Conservation (phyloP, 2,113 vertebrate genomes). For the Sula dactylatra region DNA sequence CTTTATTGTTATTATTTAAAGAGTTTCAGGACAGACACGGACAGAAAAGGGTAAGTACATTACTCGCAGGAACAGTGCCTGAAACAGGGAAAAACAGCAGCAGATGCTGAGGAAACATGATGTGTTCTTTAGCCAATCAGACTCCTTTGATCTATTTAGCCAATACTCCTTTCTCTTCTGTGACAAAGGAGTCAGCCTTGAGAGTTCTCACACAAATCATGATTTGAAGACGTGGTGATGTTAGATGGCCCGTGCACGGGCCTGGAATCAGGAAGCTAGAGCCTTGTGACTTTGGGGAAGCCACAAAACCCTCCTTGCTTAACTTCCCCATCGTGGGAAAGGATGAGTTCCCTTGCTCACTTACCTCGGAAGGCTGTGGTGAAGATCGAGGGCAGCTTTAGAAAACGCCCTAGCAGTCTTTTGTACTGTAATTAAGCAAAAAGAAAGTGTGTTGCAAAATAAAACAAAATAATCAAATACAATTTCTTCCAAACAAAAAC, state of each 20-base stretch:
- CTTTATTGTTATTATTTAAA: neutral
- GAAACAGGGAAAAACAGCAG: neutral
- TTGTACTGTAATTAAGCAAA: neutral
- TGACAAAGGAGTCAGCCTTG: neutral
- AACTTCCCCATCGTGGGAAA: neutral
- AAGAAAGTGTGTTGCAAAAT: neutral
- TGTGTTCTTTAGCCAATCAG: fast-evolving
- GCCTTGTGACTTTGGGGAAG: neutral
- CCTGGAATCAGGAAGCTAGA: neutral
- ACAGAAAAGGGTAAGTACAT: neutral
- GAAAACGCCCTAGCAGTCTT: fast-evolving
- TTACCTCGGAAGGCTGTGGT: neutral
- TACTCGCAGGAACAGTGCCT: neutral
- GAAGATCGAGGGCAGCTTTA: neutral
- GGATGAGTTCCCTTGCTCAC: neutral
- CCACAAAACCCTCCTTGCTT: neutral
- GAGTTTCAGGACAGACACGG: neutral
- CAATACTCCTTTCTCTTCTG: neutral
- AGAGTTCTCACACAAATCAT: neutral
- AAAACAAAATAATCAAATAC: neutral
- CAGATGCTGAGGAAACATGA: neutral
- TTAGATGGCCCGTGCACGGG: fast-evolving
- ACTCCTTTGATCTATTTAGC: neutral
- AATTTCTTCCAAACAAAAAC: neutral
- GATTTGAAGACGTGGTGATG: neutral